Conservation (phyloP, 2,888 invertebrate genomes). For the Arge pagana region DNA sequence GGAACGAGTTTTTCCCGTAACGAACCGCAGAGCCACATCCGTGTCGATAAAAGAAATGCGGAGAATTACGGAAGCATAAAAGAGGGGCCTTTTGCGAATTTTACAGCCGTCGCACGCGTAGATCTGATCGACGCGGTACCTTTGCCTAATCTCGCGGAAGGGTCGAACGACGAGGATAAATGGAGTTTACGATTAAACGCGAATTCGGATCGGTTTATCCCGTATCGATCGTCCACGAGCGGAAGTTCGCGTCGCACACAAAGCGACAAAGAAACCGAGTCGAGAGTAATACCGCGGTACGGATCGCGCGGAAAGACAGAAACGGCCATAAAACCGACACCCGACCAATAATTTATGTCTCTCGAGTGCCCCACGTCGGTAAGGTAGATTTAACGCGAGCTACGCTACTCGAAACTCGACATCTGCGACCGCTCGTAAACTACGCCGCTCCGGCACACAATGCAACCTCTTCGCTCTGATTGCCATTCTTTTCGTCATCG, state of each 20-base stretch:
- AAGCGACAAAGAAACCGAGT: too few relatives aligned
- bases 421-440: constrained; percentile 51
- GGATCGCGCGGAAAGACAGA: constrained; percentile 3
- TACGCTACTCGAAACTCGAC: constrained; percentile 25
- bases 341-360: constrained; percentile 20
- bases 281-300: neutral
- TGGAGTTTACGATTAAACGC: constrained; percentile 10
- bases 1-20: too few relatives aligned
- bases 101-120: too few relatives aligned
- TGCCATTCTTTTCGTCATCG: constrained; percentile 41
- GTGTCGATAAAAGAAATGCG: too few relatives aligned
- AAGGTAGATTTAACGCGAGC: neutral
- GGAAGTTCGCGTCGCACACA: neutral
- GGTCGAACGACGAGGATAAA: constrained; percentile 3
- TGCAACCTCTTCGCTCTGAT: constrained; percentile 44
- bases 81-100: too few relatives aligned
- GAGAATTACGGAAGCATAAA: too few relatives aligned
- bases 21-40: too few relatives aligned
- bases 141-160: constrained; percentile 12
- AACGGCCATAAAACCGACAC: constrained; percentile 14
- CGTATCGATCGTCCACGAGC: neutral
- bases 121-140: neutral
- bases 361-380: constrained; percentile 1
- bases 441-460: constrained; percentile 42
- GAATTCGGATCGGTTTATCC: neutral